Conservation (phyloP, 92 coral and sea anemone genomes). For the Actinostola sp. region DNA sequence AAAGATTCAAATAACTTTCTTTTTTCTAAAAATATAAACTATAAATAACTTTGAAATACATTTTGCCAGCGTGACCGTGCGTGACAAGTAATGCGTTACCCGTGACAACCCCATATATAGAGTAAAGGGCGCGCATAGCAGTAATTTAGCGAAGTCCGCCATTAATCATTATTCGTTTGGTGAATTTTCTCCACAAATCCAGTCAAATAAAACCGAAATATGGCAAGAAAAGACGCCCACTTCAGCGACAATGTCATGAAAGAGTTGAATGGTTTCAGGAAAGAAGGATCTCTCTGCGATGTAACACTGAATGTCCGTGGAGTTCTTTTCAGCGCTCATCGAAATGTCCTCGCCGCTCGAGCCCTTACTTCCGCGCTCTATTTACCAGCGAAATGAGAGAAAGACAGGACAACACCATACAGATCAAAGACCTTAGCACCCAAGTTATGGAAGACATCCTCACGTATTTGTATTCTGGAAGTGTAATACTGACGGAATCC, state of each 20-base stretch:
- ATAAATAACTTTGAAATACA: no score
- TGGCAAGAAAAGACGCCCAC: conserved; percentile 44
- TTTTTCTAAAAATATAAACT: no score
- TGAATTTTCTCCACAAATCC: neutral
- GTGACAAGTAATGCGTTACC: neutral
- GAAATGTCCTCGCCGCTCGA: conserved; percentile 84
- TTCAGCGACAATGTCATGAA: conserved; percentile 65
- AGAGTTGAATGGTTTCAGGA: conserved; percentile 69
- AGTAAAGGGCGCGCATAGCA: neutral
- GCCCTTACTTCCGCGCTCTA: conserved; percentile 77
- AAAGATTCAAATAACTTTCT: no score
- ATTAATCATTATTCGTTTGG: neutral
- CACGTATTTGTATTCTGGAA: conserved; percentile 76
- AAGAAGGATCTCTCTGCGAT: conserved; percentile 75
- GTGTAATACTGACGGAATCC: conserved; percentile 44
- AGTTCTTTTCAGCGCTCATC: conserved; percentile 61
- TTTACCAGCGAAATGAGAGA: conserved; percentile 87
- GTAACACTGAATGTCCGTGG: conserved; percentile 69
- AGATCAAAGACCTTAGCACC: conserved; percentile 64
- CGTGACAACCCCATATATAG: neutral
- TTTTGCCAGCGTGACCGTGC: neutral
- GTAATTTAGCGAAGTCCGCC: neutral
- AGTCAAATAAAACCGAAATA: neutral
- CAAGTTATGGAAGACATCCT: conserved; percentile 65
- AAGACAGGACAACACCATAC: conserved; percentile 59